Evolutionary conservation across 2,888 invertebrate genomes (phyloP).

Genomic region (Melieria omissa): DNA sequence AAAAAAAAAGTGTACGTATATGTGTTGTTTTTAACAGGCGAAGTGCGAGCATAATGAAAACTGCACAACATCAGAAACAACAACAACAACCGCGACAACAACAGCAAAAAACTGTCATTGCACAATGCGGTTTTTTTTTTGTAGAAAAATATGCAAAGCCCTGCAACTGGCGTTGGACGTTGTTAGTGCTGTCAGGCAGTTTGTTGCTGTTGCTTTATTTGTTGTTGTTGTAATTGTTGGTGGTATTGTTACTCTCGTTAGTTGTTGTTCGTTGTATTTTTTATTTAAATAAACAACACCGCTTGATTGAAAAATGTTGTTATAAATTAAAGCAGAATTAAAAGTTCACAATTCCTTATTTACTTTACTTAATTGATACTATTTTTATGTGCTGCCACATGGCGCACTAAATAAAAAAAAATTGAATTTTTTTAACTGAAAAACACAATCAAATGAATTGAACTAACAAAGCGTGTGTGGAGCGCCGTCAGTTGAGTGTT

Average conservation of each 20-base stretch:
- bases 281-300: neutral
- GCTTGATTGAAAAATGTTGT: slow-evolving; percentile 30
- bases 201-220: too few relatives aligned
- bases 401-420: neutral
- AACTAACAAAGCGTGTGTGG: too few relatives aligned
- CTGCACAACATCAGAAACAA: neutral
- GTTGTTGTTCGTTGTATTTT: neutral
- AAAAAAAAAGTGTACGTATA: neutral
- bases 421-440: neutral
- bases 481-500: too few relatives aligned
- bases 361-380: slow-evolving; percentile 21
- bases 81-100: neutral
- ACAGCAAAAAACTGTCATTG: slow-evolving; percentile 3
- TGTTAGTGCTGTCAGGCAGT: too few relatives aligned
- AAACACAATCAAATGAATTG: too few relatives aligned
- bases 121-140: too few relatives aligned
- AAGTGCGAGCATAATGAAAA: neutral
- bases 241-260: too few relatives aligned
- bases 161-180: too few relatives aligned
- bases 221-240: too few relatives aligned
- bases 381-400: neutral
- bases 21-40: neutral
- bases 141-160: too few relatives aligned
- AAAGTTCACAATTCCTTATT: slow-evolving; percentile 20
- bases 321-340: slow-evolving; percentile 27